A percentile compares a stretch with the other conserved stretches of the same genome.
Conservation (phyloP, 2,888 invertebrate genomes). For the Noctua comes region DNA sequence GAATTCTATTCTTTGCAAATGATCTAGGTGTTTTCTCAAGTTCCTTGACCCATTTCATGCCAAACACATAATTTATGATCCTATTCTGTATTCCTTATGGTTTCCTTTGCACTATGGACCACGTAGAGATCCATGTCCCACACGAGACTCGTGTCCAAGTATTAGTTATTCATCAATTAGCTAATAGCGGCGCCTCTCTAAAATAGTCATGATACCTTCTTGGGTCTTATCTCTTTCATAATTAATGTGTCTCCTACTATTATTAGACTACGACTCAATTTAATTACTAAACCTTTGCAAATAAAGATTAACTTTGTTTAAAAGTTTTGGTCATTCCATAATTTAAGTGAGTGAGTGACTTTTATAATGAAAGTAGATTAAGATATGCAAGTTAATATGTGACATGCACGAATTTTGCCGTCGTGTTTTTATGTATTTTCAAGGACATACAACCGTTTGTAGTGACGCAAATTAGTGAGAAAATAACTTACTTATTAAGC, state of each 20-base stretch:
- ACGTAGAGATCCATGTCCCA: neutral
- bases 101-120: neutral
- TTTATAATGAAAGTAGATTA: slow-evolving; percentile 24
- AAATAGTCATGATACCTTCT: slow-evolving; percentile 42
- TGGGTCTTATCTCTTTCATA: slow-evolving; percentile 32
- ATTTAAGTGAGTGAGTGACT: slow-evolving; percentile 20
- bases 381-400: slow-evolving; percentile 7
- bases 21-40: neutral
- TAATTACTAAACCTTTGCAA: slow-evolving; percentile 11
- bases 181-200: slow-evolving; percentile 8
- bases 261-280: neutral
- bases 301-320: slow-evolving; percentile 10
- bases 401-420: neutral
- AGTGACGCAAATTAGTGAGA: neutral
- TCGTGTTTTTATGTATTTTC: slow-evolving; percentile 1
- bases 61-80: neutral
- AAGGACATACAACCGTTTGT: neutral
- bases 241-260: slow-evolving; percentile 15
- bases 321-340: slow-evolving; percentile 13
- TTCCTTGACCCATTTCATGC: neutral
- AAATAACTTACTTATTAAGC: neutral
- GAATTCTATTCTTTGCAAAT: neutral
- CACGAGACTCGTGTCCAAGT: neutral
- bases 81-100: neutral
- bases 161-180: slow-evolving; percentile 32